Conservation (phyloP, 2,797 vertebrate species). For the Tenualosa ilisha region DNA sequence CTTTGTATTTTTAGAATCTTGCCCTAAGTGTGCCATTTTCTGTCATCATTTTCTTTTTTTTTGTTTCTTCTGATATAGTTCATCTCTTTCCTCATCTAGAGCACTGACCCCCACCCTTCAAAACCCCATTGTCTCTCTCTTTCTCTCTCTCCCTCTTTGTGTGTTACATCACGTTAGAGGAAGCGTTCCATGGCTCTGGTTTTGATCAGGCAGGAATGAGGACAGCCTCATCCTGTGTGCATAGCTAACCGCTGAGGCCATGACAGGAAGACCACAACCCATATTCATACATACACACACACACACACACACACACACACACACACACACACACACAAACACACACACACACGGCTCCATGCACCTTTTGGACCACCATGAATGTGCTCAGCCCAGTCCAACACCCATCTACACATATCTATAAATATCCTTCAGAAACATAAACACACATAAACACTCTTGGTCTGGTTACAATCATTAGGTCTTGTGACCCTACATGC, state of each 20-base stretch:
- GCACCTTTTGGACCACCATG: constrained; percentile 18
- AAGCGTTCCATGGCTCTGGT: constrained; percentile 20
- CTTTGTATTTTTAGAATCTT: neutral
- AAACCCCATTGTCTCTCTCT: neutral
- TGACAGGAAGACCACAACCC: constrained; percentile 23
- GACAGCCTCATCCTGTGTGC: constrained; percentile 21
- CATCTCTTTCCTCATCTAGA: neutral
- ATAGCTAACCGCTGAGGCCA: constrained; percentile 17
- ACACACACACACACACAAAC: neutral
- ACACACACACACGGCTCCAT: neutral
- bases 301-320: too few species aligned
- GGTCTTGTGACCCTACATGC: neutral
- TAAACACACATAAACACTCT: neutral
- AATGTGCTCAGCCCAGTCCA: neutral
- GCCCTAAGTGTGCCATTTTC: neutral
- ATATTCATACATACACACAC: neutral
- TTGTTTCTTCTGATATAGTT: neutral
- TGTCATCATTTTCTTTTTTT: neutral
- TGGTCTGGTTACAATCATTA: constrained; percentile 18
- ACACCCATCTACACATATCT: neutral
- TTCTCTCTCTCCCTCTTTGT: constrained; percentile 18
- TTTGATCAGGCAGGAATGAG: constrained; percentile 25
- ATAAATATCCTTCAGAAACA: neutral
- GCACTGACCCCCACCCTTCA: neutral
- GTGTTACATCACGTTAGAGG: constrained; percentile 19